Evolutionary conservation across 2,113 vertebrate genomes (phyloP).

Genomic region (Microcebus jonahi): DNA sequence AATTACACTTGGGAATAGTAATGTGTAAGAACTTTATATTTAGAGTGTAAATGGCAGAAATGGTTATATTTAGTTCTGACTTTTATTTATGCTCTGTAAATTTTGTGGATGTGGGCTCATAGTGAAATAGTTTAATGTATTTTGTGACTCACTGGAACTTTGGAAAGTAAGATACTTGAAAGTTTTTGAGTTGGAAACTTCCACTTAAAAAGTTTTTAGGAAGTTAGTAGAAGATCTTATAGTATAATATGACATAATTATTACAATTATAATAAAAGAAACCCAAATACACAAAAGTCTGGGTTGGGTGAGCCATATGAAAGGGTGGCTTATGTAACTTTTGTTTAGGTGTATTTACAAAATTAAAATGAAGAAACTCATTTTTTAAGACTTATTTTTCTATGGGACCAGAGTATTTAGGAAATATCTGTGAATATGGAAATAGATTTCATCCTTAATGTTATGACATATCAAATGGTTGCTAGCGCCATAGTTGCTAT

Average conservation of each 20-base stretch:
- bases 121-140: neutral
- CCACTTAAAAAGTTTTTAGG: neutral
- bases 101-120: neutral
- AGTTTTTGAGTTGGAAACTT: neutral
- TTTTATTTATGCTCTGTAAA: slow-evolving; percentile 25
- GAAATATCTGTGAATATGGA: neutral
- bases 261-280: neutral
- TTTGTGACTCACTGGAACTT: neutral
- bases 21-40: neutral
- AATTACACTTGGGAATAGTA: slow-evolving; percentile 18
- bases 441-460: neutral
- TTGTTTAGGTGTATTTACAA: neutral
- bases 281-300: neutral
- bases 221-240: neutral
- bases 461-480: neutral
- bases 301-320: neutral
- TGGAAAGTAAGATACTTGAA: neutral
- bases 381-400: slow-evolving; percentile 2
- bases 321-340: neutral
- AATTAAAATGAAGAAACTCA: neutral
- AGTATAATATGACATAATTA: neutral
- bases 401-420: neutral
- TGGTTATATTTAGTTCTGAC: slow-evolving; percentile 9
- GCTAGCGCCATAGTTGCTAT: neutral
- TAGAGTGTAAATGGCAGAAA: neutral